phyloP scores from a whole-genome alignment of 2,888 invertebrate species.

The Leptopilina myrica region DNA sequence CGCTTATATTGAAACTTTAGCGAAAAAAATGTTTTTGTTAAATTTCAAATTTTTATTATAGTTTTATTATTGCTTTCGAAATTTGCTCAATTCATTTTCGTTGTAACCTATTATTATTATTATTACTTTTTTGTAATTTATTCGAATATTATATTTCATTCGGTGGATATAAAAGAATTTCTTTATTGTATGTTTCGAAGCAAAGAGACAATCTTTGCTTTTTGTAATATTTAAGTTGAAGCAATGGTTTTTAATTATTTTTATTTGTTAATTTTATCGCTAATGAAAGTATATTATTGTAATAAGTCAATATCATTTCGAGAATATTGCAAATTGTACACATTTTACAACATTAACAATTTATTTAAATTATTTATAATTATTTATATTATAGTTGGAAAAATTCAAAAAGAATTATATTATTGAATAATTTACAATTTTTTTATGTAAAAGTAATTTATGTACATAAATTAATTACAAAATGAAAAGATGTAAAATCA shows the following conservation, averaged over 20 bases:
- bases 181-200: not conserved
- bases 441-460: no score
- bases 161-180: not conserved
- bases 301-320: conserved; percentile 9
- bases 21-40: conserved; percentile 4
- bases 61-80: not conserved
- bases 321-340: not conserved
- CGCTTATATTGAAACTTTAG: not conserved
- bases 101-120: not conserved
- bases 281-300: conserved; percentile 16
- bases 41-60: conserved; percentile 15
- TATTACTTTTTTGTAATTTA: not conserved
- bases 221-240: conserved; percentile 5
- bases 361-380: no score
- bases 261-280: conserved; percentile 19
- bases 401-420: no score
- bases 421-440: no score
- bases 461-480: no score
- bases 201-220: not conserved
- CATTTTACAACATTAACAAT: no score
- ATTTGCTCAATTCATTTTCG: conserved; percentile 1
- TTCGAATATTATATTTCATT: not conserved
- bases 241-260: conserved; percentile 15
- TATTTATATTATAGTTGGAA: no score
- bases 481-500: no score